These are phyloP conservation scores for Eupithecia insigniata DNA, from an alignment of 2,888 invertebrate genomes.

Conservation along the genomic window DNA sequence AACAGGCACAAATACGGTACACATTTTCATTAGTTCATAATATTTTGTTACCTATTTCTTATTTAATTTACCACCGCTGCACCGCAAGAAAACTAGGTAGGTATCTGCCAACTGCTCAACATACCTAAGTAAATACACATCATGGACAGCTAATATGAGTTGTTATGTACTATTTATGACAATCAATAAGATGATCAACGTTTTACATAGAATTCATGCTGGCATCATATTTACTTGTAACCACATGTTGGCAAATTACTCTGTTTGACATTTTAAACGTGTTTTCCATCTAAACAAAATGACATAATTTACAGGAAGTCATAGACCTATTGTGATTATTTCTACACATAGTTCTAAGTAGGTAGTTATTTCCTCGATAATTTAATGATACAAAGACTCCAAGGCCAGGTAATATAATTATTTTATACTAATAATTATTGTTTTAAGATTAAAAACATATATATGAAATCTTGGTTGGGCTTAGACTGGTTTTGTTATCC, in stretches of 20 bases:
- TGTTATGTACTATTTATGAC: neutral
- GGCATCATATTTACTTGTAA: constrained; percentile 16
- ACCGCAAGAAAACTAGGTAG: neutral
- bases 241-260: constrained; percentile 15
- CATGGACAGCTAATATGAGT: neutral
- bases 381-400: constrained; percentile 38
- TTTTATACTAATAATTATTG: constrained; percentile 35
- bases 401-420: constrained; percentile 38
- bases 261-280: constrained; percentile 44
- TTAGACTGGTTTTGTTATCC: constrained; percentile 26
- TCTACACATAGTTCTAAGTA: constrained; percentile 26
- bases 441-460: constrained; percentile 26
- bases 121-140: neutral
- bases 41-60: neutral
- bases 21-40: neutral
- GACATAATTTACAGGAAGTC: constrained; percentile 47
- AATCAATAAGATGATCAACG: constrained; percentile 8
- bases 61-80: neutral
- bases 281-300: constrained; percentile 40
- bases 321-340: constrained; percentile 38
- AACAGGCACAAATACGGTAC: neutral
- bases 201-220: constrained; percentile 14
- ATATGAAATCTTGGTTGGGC: constrained; percentile 28
- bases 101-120: neutral
- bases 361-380: constrained; percentile 42